phyloP scores from a whole-genome alignment of 2,113 vertebrate species.

The Chaetorhynchus papuensis region DNA sequence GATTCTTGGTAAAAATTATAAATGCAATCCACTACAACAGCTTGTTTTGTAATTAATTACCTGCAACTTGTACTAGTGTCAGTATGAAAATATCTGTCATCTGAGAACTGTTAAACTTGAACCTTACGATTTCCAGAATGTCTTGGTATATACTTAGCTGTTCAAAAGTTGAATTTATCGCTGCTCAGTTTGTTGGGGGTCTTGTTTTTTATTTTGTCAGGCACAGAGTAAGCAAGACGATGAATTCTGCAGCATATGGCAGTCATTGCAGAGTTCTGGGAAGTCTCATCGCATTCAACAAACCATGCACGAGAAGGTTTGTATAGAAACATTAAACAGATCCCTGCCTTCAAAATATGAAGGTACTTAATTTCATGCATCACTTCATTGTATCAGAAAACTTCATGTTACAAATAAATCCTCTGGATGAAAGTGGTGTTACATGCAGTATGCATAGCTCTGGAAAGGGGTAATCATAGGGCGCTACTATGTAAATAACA shows the following conservation, averaged over 20 bases:
- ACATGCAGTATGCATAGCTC: not conserved
- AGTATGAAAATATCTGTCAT: not conserved
- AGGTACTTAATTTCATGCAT: not conserved
- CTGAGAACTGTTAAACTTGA: not conserved
- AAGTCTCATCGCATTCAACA: conserved; percentile 76
- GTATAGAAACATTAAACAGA: conserved; percentile 14
- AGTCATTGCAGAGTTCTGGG: conserved; percentile 82
- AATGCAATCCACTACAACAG: not conserved
- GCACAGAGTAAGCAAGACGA: conserved; percentile 75
- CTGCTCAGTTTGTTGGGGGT: not conserved
- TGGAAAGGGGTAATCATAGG: not conserved
- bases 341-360: not conserved
- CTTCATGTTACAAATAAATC: not conserved
- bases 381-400: not conserved
- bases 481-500: not conserved
- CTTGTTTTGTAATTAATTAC: not conserved
- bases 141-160: not conserved
- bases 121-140: not conserved
- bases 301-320: conserved; percentile 79
- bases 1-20: not conserved
- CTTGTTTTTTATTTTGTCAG: conserved; percentile 32
- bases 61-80: not conserved
- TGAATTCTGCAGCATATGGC: conserved; percentile 90
- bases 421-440: not conserved
- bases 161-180: not conserved